Conservation (phyloP, 2,113 vertebrate genomes). For the Casuarius casuarius region DNA sequence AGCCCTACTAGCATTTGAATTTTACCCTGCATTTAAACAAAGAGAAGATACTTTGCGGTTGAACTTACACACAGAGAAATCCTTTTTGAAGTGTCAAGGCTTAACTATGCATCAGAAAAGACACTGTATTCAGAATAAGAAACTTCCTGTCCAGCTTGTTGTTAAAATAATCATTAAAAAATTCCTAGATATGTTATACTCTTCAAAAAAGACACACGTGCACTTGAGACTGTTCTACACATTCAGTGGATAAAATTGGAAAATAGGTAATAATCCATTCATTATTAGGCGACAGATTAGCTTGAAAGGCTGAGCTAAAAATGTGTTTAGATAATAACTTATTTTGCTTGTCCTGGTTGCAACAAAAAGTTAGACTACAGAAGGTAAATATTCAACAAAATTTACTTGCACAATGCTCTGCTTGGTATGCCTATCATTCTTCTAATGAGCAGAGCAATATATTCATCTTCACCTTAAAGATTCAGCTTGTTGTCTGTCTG, state of each 20-base stretch:
- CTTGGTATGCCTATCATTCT: background rate
- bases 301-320: slow-evolving; percentile 1
- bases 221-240: background rate
- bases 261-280: background rate
- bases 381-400: background rate
- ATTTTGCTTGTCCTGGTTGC: background rate
- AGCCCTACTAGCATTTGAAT: background rate
- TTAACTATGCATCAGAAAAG: background rate
- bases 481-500: background rate
- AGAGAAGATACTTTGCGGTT: background rate
- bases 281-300: background rate
- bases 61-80: background rate
- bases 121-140: background rate
- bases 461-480: background rate
- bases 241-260: background rate
- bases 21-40: background rate
- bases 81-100: background rate
- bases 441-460: background rate
- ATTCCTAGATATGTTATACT: background rate
- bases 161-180: background rate
- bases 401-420: background rate
- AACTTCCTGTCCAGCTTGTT: background rate
- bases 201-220: background rate
- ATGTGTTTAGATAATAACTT: background rate
- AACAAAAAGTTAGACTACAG: background rate